Evolutionary conservation across 2,888 invertebrate genomes (phyloP), one percentile per base, ranked within the genome.

Genomic region (Alitta virens): DNA sequence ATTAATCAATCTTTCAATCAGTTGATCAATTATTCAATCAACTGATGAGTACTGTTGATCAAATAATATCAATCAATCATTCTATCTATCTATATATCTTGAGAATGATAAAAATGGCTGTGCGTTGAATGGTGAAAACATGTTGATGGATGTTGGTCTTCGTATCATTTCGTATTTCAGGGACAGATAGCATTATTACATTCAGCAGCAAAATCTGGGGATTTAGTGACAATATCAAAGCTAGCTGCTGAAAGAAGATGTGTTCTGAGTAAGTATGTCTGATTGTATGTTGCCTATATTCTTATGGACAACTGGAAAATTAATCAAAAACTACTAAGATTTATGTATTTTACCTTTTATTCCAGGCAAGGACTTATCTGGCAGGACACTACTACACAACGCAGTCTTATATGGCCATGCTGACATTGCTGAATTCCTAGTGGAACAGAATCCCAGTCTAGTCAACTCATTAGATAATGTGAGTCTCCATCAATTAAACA

Each of bases 331-430:
- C n/a, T n/a, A n/a, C n/a, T n/a, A n/a, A n/a, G n/a, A n/a, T n/a
- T n/a, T 49, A 49, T 49, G 49, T 16, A 49, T 49, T 21, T 49
- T 49, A 23, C 16, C 23, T 42, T 42, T 42, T 14, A 42, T 14
- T 33, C 26, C 60, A 55, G 76, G 75, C 3, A 68, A 68, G 25
- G 79, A 80, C 68, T 73, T 72, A 51, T 75, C 75, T 60, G 79
- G 79, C 0, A 66, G 79, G 12, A 77, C 75, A 0, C 70, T 78
- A 3, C 71, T 80, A 16, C 80, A 80, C 63, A 70, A 70, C 21
- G 78, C 79, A 3, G 71, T 79, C 25, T 70, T 79, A 16, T 71
- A 72, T 62, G 69, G 70, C 33, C 74, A 72, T 23, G 64, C 65
- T 14, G 70, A 72, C 5, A 63, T 78, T 24, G 72, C 75, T 23